A percentile compares a stretch with the other conserved stretches of the same genome.
These are phyloP conservation scores for Syrrhaptes paradoxus DNA, from an alignment of 2,113 vertebrate species.

Conservation along the genomic window DNA sequence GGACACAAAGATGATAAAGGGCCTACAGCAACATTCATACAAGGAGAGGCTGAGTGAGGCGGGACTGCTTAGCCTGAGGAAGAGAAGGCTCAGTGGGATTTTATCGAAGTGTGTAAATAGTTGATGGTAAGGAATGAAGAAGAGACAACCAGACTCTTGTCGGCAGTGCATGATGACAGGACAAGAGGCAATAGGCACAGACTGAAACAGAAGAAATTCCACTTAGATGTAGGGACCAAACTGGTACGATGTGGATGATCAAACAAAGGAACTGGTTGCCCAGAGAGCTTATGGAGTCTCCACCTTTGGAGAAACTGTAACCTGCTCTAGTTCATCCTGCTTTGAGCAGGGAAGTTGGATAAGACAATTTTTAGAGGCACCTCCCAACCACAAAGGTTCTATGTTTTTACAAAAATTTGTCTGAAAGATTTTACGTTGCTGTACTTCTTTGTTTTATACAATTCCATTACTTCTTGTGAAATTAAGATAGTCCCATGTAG, in stretches of 20 bases:
- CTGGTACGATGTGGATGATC: not conserved
- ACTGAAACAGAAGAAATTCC: not conserved
- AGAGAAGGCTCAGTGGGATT: not conserved
- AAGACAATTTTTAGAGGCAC: not conserved
- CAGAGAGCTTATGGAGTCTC: not conserved
- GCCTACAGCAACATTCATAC: not conserved
- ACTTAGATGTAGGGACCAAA: not conserved
- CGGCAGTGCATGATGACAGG: not conserved
- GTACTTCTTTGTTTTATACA: not conserved
- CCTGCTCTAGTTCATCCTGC: not conserved
- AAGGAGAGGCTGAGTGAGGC: not conserved
- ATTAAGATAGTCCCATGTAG: not conserved
- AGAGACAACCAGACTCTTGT: not conserved
- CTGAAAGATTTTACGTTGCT: not conserved
- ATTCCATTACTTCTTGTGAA: not conserved
- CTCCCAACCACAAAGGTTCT: not conserved
- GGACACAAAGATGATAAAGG: not conserved
- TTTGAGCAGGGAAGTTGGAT: not conserved
- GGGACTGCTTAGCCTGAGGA: not conserved
- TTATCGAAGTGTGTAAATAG: not conserved
- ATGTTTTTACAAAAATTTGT: not conserved
- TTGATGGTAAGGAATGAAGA: not conserved
- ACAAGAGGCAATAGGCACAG: not conserved
- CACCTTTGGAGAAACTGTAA: not conserved
- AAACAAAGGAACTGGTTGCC: not conserved